Conservation (phyloP, 2,888 invertebrate genomes). For the Mycalesis mineus region DNA sequence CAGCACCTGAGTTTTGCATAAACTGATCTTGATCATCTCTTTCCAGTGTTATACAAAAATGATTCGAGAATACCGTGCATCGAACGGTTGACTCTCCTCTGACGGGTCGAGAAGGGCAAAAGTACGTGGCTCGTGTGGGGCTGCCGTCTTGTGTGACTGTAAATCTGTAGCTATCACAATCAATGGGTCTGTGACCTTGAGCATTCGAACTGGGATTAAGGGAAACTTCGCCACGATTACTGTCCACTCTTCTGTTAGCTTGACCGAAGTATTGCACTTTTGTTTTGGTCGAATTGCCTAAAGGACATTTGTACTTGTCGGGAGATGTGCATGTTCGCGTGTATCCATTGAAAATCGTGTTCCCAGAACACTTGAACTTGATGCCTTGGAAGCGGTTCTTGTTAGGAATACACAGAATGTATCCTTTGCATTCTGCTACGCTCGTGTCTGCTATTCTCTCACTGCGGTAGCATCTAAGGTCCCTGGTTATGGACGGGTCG, state of each 20-base stretch:
- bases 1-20: slow-evolving; percentile 42
- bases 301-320: slow-evolving; percentile 59
- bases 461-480: slow-evolving; percentile 54
- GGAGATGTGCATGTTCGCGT: slow-evolving; percentile 63
- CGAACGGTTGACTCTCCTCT: slow-evolving; percentile 48
- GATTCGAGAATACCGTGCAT: slow-evolving; percentile 68
- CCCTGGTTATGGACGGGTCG: slow-evolving; percentile 52
- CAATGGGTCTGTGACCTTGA: slow-evolving; percentile 45
- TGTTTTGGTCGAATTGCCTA: slow-evolving; percentile 42
- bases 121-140: slow-evolving; percentile 56
- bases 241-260: slow-evolving; percentile 41
- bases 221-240: slow-evolving; percentile 25
- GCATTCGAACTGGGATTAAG: slow-evolving; percentile 21
- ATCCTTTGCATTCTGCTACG: slow-evolving; percentile 67
- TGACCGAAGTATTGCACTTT: slow-evolving; percentile 40
- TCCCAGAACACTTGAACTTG: slow-evolving; percentile 66
- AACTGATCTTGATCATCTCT: slow-evolving; percentile 61
- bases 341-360: slow-evolving; percentile 63
- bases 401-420: slow-evolving; percentile 67
- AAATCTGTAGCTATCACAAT: slow-evolving; percentile 70
- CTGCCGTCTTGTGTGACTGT: slow-evolving; percentile 54
- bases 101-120: slow-evolving; percentile 60
- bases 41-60: slow-evolving; percentile 64
- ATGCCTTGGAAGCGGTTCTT: slow-evolving; percentile 66
- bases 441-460: slow-evolving; percentile 66